These are phyloP conservation scores for Archips xylosteana DNA, from an alignment of 2,888 invertebrate genomes.

Conservation along the genomic window DNA sequence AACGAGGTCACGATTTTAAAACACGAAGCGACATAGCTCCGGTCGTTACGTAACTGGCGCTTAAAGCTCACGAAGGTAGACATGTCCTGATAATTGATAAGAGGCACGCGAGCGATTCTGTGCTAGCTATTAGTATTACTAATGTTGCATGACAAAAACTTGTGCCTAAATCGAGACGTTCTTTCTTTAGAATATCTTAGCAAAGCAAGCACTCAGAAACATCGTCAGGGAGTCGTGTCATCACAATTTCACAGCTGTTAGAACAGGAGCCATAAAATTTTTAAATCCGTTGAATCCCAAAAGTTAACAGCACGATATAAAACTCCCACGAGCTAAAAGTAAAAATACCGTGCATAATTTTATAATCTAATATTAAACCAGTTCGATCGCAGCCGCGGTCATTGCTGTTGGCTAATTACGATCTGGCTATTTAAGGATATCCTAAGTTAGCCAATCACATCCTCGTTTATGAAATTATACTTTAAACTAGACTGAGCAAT, in stretches of 20 bases:
- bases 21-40: constrained; percentile 20
- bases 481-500: constrained; percentile 1
- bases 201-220: not conserved
- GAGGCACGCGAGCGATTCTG: constrained; percentile 31
- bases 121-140: constrained; percentile 33
- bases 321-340: constrained; percentile 25
- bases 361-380: constrained; percentile 14
- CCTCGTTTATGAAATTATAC: constrained; percentile 23
- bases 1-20: constrained; percentile 33
- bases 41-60: constrained; percentile 18
- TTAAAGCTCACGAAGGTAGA: constrained; percentile 31
- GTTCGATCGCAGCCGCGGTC: constrained; percentile 25
- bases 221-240: not conserved
- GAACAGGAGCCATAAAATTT: constrained; percentile 30
- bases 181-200: not conserved
- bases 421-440: constrained; percentile 28
- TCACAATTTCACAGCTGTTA: constrained; percentile 8
- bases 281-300: constrained; percentile 14
- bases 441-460: constrained; percentile 32
- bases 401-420: constrained; percentile 38
- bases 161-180: not conserved
- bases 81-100: constrained; percentile 13
- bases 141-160: constrained; percentile 7
- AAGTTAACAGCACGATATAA: constrained; percentile 16
- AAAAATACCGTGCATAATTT: constrained; percentile 20